Evolutionary conservation across 1,140 invertebrate genomes (phyloP).

Genomic region (Agraylea sexmaculata): DNA sequence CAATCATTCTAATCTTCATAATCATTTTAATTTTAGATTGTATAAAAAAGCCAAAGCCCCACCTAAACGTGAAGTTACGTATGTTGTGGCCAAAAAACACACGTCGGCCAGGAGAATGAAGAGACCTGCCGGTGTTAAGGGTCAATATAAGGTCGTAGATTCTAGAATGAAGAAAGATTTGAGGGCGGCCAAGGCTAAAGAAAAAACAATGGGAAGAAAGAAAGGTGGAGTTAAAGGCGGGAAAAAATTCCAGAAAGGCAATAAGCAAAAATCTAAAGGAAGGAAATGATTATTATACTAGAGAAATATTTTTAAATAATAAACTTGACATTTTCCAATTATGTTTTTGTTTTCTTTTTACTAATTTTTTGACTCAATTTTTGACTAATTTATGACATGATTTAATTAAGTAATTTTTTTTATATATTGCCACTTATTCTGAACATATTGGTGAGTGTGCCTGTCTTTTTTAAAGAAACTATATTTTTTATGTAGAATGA

Average conservation of each 20-base stretch:
- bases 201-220: slow-evolving; percentile 32
- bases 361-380: too few relatives aligned
- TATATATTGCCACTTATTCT: too few relatives aligned
- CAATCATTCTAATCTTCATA: slow-evolving; percentile 5
- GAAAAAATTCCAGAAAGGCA: slow-evolving; percentile 24
- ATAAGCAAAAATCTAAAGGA: slow-evolving; percentile 20
- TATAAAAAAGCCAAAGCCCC: slow-evolving; percentile 83
- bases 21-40: slow-evolving; percentile 46
- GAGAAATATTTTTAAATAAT: not conserved
- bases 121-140: slow-evolving; percentile 79
- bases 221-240: slow-evolving; percentile 16
- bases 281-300: slow-evolving; percentile 6
- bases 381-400: too few relatives aligned
- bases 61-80: slow-evolving; percentile 83
- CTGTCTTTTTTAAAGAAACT: too few relatives aligned
- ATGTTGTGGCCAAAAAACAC: slow-evolving; percentile 90
- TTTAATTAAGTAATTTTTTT: too few relatives aligned
- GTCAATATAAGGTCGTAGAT: slow-evolving; percentile 91
- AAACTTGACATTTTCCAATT: too few relatives aligned
- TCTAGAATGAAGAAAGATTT: slow-evolving; percentile 92
- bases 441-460: too few relatives aligned
- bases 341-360: too few relatives aligned
- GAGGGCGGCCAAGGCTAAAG: slow-evolving; percentile 53
- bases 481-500: too few relatives aligned
- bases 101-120: slow-evolving; percentile 59